phyloP scores from a whole-genome alignment of 2,113 vertebrate genomes.

The Gila orcuttii region DNA sequence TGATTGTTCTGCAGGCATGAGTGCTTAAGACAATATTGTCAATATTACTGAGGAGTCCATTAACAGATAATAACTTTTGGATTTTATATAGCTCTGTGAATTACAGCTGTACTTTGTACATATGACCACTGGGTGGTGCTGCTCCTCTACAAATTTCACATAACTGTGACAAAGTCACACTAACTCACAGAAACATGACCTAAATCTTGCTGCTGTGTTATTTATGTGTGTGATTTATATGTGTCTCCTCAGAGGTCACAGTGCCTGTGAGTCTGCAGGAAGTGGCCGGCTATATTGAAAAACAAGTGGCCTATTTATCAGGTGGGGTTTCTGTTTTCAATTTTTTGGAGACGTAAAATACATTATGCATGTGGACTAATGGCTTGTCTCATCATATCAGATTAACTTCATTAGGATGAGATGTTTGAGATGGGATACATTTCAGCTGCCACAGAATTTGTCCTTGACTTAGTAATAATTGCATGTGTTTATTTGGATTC shows the following conservation, averaged over 20 bases:
- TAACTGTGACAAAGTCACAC: neutral
- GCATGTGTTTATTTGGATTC: constrained; percentile 31
- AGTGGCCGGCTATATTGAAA: constrained; percentile 87
- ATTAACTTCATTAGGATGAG: neutral
- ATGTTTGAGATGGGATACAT: no score
- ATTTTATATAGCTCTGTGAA: neutral
- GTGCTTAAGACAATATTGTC: neutral
- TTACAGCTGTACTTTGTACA: constrained; percentile 2
- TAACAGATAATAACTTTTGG: neutral
- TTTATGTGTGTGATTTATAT: constrained; percentile 23
- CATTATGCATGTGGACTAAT: neutral
- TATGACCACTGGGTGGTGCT: constrained; percentile 26
- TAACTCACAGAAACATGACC: neutral
- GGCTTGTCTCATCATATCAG: neutral
- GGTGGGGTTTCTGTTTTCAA: constrained; percentile 75
- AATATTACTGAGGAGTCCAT: neutral
- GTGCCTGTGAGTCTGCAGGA: constrained; percentile 82
- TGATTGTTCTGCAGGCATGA: constrained; percentile 8
- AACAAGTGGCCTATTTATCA: constrained; percentile 91
- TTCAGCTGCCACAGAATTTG: neutral
- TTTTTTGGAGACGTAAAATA: neutral
- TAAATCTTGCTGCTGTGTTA: neutral
- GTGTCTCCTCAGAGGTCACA: constrained; percentile 74
- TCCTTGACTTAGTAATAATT: neutral
- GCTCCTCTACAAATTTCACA: neutral